Conservation (phyloP, 2,888 invertebrate species). For the Notocelia uddmanniana region DNA sequence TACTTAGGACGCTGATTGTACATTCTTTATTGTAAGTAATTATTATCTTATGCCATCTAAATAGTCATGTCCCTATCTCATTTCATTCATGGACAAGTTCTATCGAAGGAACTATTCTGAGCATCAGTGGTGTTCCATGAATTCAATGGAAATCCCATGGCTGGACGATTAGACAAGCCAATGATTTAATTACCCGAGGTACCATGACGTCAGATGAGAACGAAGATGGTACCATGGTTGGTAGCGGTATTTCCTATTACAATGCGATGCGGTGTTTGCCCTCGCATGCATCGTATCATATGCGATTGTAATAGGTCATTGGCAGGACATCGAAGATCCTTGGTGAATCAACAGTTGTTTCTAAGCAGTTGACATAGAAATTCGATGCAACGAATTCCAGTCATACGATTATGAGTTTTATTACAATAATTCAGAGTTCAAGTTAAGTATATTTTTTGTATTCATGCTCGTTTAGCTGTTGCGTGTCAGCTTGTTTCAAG, state of each 20-base stretch:
- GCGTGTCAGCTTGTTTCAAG: slow-evolving; percentile 47
- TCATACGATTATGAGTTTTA: slow-evolving; percentile 6
- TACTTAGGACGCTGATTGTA: too few relatives aligned
- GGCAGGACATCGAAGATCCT: slow-evolving; percentile 74
- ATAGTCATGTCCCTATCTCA: not conserved
- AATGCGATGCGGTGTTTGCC: slow-evolving; percentile 39
- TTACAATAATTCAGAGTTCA: slow-evolving; percentile 1
- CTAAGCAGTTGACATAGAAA: slow-evolving; percentile 12
- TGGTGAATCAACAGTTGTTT: slow-evolving; percentile 53
- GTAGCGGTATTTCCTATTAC: slow-evolving; percentile 36
- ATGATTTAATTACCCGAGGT: slow-evolving; percentile 8
- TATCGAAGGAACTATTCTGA: not conserved
- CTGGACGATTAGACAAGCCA: slow-evolving; percentile 4
- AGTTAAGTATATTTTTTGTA: not conserved
- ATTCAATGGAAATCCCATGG: slow-evolving; percentile 16
- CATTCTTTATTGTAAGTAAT: too few relatives aligned
- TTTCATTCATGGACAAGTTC: not conserved
- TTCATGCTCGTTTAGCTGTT: slow-evolving; percentile 46
- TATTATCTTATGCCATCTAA: not conserved
- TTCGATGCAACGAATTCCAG: not conserved
- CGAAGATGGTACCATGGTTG: slow-evolving; percentile 10
- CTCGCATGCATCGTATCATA: slow-evolving; percentile 41
- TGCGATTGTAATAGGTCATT: slow-evolving; percentile 76
- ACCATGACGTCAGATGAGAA: slow-evolving; percentile 4
- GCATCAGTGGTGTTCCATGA: slow-evolving; percentile 1